Base-by-base conservation (phyloP, 2,113 vertebrate genomes). In the Nesogale talazaci region DNA sequence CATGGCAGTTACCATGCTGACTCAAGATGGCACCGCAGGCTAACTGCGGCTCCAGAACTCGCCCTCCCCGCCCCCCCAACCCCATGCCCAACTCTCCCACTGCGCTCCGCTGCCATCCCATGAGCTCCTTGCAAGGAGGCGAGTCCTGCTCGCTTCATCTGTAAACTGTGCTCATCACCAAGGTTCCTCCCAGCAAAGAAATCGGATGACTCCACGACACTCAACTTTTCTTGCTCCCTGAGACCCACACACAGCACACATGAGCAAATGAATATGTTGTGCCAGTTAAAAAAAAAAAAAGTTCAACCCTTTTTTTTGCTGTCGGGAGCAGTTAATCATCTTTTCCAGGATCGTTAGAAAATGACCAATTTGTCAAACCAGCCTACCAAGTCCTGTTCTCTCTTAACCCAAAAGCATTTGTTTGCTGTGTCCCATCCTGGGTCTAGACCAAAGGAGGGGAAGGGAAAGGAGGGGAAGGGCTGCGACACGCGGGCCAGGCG, bases 361-460 rank as follows among this genome's bases (percentile, higher is more conserved):
- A 52, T 89, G 92, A 95, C 69, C 57, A 56, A 86, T 86, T 84
- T 95, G 42, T 94, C 91, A 91, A 86, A 76, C 9, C 86, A 86
- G 34, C 17, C 82, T 93, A 77, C 82, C 70, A 94, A 94, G 61
- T 22, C 36, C 76, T 34, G 40, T 63, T 91, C 87, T 89, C 52
- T 67, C 42, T 89, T 40, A n/a, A 69, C 70, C 42, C 57, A 77
- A 95, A 89, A 75, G 31, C 14, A 78, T 86, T 65, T 80, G 83
- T 87, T 89, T 86, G 8, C 70, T 88, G 72, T 56, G 92, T 89
- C 77, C 42, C n/a, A 52, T 93, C 46, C 15, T 20, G 5, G 36
- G n/a, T 27, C 9, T 2, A 69, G 59, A 29, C 59, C 80, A 86
- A 86, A 72, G 40, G n/a, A 42, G 46, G 29, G 70, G 72, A 91